These are phyloP conservation scores for Spinus olivaceus DNA, from an alignment of 2,797 vertebrate species.

Conservation along the genomic window DNA sequence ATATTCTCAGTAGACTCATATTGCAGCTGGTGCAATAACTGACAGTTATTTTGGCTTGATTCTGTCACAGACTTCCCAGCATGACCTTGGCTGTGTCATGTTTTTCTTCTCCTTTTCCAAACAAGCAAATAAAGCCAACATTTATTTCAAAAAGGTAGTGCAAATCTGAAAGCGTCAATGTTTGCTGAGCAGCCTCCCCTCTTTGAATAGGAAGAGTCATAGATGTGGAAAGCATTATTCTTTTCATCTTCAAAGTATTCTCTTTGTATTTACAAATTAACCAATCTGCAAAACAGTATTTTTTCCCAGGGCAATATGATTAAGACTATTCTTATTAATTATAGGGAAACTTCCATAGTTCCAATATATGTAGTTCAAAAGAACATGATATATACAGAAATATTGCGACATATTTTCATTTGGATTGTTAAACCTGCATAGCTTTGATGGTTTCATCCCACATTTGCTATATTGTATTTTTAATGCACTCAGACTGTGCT, in stretches of 20 bases:
- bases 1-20: background rate
- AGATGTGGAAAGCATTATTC: background rate
- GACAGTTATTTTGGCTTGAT: background rate
- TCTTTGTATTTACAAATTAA: slow-evolving; percentile 23
- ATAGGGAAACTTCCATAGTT: background rate
- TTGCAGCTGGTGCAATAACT: background rate
- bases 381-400: background rate
- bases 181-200: background rate
- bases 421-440: slow-evolving; percentile 40
- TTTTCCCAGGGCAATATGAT: background rate
- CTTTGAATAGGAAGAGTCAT: background rate
- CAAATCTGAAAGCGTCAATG: background rate
- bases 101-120: slow-evolving; percentile 10
- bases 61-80: background rate
- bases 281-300: background rate
- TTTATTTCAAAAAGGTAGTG: background rate
- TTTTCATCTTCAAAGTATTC: slow-evolving; percentile 48
- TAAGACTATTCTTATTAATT: background rate
- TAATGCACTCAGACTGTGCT: slow-evolving; percentile 44
- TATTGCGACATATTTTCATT: slow-evolving; percentile 2
- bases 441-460: slow-evolving; percentile 50
- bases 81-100: background rate
- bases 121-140: background rate
- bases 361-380: background rate
- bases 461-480: slow-evolving; percentile 64